Conservation (phyloP, 2,797 vertebrate species). For the Schizopygopsis malacanthus region DNA sequence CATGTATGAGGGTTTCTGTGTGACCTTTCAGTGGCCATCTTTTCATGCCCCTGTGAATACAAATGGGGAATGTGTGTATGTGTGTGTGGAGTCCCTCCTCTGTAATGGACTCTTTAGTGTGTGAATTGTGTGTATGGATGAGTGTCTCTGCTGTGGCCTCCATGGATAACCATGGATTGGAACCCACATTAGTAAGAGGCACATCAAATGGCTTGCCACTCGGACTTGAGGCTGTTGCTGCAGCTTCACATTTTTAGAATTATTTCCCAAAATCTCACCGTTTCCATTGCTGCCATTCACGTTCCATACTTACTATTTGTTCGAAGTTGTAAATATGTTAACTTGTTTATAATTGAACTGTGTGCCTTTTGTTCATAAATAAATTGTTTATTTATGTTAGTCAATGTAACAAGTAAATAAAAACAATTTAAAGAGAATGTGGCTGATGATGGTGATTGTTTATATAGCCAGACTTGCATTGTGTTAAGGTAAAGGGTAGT, state of each 20-base stretch:
- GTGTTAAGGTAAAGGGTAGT: neutral
- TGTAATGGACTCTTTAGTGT: conserved; percentile 38
- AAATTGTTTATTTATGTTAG: conserved; percentile 93
- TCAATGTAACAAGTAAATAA: conserved; percentile 88
- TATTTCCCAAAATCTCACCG: conserved; percentile 47
- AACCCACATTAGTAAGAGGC: conserved; percentile 3
- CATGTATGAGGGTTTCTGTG: conserved; percentile 23
- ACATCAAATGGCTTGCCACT: conserved; percentile 56
- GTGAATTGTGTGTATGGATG: conserved; percentile 70
- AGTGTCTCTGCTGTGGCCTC: conserved; percentile 54
- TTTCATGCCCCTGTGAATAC: conserved; percentile 37
- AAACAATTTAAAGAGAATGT: conserved; percentile 64
- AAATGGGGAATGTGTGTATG: conserved; percentile 38
- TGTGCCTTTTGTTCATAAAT: conserved; percentile 94
- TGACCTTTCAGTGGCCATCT: conserved; percentile 44
- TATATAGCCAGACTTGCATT: neutral
- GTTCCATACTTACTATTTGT: conserved; percentile 70
- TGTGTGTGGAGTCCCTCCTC: conserved; percentile 20
- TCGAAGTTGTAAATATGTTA: conserved; percentile 87
- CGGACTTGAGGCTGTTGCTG: conserved; percentile 58
- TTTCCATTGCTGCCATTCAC: conserved; percentile 61
- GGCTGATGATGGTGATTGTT: conserved; percentile 11
- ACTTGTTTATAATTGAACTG: conserved; percentile 90
- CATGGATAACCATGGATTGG: neutral
- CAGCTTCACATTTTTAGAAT: conserved; percentile 55